These are phyloP conservation scores for Rhagonycha fulva DNA, from an alignment of 2,888 invertebrate genomes.

Conservation along the genomic window DNA sequence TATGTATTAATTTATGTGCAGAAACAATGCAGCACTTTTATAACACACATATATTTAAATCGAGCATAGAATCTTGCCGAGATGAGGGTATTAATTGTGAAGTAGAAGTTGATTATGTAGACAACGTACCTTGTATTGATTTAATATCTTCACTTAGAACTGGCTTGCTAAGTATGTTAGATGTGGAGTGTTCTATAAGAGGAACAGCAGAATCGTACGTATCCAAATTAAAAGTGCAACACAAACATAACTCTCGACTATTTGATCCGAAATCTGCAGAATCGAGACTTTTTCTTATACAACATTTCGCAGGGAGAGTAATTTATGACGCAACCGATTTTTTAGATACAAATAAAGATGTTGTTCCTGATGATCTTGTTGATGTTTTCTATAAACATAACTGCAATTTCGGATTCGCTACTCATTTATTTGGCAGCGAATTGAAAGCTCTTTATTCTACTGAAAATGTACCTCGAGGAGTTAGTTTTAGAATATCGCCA, in stretches of 20 bases:
- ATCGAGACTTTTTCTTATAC: conserved; percentile 83
- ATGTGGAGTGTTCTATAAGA: conserved; percentile 86
- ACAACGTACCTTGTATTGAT: conserved; percentile 95
- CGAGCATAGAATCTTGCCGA: conserved; percentile 88
- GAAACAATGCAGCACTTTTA: conserved; percentile 98
- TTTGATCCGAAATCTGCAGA: conserved; percentile 80
- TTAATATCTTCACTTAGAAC: conserved; percentile 91
- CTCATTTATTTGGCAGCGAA: conserved; percentile 93
- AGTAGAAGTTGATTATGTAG: conserved; percentile 90
- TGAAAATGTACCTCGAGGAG: conserved; percentile 75
- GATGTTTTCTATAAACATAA: conserved; percentile 90
- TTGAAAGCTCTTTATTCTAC: conserved; percentile 79
- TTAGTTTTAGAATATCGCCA: conserved; percentile 87
- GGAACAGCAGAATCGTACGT: conserved; percentile 81
- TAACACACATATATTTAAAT: conserved; percentile 95
- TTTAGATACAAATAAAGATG: conserved; percentile 89
- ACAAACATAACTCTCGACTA: conserved; percentile 80
- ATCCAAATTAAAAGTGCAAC: conserved; percentile 79
- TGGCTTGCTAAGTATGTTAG: conserved; percentile 88
- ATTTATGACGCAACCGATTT: conserved; percentile 89
- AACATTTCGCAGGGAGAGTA: conserved; percentile 87
- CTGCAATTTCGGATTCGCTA: conserved; percentile 96
- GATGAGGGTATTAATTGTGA: conserved; percentile 92
- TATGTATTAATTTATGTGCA: conserved; percentile 93
- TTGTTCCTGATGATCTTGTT: conserved; percentile 89